These are phyloP conservation scores for Dissostichus mawsoni DNA, from an alignment of 2,113 vertebrate species.

Conservation along the genomic window DNA sequence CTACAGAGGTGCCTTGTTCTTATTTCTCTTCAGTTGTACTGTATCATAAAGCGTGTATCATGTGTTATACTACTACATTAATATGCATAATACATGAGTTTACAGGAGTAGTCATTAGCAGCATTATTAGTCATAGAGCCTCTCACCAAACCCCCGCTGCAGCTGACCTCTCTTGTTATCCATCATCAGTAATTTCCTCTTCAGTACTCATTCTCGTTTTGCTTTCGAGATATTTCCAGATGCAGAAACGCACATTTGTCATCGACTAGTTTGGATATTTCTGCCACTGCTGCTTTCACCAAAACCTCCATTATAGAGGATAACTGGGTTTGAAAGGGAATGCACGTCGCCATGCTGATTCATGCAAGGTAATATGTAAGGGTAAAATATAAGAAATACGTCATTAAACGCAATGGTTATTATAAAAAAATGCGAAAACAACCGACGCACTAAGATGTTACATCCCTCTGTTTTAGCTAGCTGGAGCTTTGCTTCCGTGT, in stretches of 20 bases:
- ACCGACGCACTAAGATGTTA: conserved; percentile 29
- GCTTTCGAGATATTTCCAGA: conserved; percentile 74
- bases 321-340: conserved; percentile 77
- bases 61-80: neutral
- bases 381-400: too few relatives aligned
- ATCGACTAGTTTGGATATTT: conserved; percentile 82
- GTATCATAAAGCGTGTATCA: neutral
- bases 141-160: conserved; percentile 72
- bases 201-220: conserved; percentile 79
- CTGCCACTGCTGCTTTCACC: conserved; percentile 78
- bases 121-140: neutral
- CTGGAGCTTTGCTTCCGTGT: conserved; percentile 71
- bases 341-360: conserved; percentile 75
- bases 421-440: conserved; percentile 9
- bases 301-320: conserved; percentile 82
- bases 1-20: neutral
- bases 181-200: conserved; percentile 69
- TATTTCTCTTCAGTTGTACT: neutral
- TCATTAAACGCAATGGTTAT: neutral
- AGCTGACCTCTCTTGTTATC: conserved; percentile 70
- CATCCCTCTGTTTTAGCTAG: conserved; percentile 63
- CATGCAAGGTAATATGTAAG: neutral
- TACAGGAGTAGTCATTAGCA: neutral
- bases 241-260: conserved; percentile 80
- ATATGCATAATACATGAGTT: neutral